Evolutionary conservation across 2,797 vertebrate species (phyloP).

Genomic region (Ambastaia sidthimunki): DNA sequence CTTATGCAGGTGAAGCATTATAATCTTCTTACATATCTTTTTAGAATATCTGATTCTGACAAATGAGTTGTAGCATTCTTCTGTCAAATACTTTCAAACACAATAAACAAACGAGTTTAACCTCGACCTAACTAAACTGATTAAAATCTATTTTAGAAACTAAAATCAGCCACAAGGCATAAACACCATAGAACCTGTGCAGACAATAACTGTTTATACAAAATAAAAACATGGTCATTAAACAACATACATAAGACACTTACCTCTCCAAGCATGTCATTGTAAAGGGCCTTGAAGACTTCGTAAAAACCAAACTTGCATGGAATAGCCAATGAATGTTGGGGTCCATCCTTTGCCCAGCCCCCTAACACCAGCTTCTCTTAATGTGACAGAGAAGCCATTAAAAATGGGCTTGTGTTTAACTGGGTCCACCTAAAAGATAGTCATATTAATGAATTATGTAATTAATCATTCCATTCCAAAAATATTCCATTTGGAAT

Average conservation of each 20-base stretch:
- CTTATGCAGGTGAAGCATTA: background rate
- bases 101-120: background rate
- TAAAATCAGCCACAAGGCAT: constrained; percentile 89
- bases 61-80: no score
- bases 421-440: constrained; percentile 86
- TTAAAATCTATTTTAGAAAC: no score
- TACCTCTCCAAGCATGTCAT: constrained; percentile 92
- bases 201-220: background rate
- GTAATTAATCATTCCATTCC: no score
- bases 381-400: constrained; percentile 89
- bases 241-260: background rate
- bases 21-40: background rate
- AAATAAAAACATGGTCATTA: no score
- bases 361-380: constrained; percentile 90
- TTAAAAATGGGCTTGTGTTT: constrained; percentile 95
- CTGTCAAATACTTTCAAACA: background rate
- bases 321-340: constrained; percentile 94
- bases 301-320: constrained; percentile 99
- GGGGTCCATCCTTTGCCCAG: constrained; percentile 97
- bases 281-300: constrained; percentile 93
- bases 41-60: no score
- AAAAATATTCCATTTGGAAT: no score
- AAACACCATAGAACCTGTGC: constrained; percentile 92
- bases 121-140: no score
- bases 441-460: background rate